A percentile compares a stretch with the other conserved stretches of the same genome.
Conservation (phyloP, 2,797 vertebrate genomes). For the Gobionotothen gibberifrons region DNA sequence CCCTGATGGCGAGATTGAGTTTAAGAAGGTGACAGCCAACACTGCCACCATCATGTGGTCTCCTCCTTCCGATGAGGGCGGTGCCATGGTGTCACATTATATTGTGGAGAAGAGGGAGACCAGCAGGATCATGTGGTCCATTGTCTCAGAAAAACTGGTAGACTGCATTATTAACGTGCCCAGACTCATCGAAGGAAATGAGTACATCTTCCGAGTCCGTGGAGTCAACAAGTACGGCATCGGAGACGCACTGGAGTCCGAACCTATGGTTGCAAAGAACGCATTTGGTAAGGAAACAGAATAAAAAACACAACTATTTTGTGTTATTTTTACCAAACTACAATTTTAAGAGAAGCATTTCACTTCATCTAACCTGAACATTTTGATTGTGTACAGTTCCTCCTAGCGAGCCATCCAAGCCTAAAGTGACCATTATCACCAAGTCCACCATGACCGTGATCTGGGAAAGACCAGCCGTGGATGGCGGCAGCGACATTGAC, state of each 20-base stretch:
- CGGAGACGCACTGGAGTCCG: conserved; percentile 94
- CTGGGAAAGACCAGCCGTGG: conserved; percentile 93
- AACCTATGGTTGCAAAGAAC: conserved; percentile 92
- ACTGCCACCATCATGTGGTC: conserved; percentile 95
- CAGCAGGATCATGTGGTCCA: conserved; percentile 97
- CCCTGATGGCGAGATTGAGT: conserved; percentile 92
- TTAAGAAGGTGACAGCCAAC: conserved; percentile 95
- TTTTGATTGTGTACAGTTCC: conserved; percentile 83
- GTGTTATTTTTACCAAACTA: too few species aligned
- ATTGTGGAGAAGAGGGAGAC: conserved; percentile 98
- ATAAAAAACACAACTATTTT: not conserved
- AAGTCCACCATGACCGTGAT: conserved; percentile 96
- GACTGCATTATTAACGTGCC: conserved; percentile 92
- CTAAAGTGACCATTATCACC: conserved; percentile 93
- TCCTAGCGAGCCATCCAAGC: conserved; percentile 93
- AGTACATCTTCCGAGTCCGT: conserved; percentile 96
- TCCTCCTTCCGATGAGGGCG: conserved; percentile 94
- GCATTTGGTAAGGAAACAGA: conserved; percentile 89
- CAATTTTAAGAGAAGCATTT: not conserved
- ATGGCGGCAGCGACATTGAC: conserved; percentile 95
- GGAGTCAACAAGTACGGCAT: conserved; percentile 97
- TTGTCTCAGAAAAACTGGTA: conserved; percentile 94
- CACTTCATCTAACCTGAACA: conserved; percentile 9
- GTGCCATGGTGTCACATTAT: conserved; percentile 95
- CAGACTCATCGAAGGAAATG: conserved; percentile 97